phyloP scores from a whole-genome alignment of 2,888 invertebrate species.

The Sinhomidia bicolor region DNA sequence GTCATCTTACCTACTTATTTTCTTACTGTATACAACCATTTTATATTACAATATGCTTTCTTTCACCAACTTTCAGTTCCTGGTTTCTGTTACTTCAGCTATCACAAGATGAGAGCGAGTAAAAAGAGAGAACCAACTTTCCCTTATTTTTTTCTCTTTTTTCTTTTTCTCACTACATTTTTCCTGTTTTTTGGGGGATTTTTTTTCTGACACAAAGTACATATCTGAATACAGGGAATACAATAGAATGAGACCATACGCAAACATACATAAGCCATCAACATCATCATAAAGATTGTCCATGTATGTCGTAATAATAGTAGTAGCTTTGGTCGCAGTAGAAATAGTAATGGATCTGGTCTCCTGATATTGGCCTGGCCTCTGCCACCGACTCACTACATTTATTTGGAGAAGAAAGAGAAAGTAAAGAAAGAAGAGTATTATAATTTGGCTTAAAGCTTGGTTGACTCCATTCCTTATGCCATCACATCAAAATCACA shows the following conservation, averaged over 20 bases:
- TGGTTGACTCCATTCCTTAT: conserved; percentile 44
- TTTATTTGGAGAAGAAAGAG: neutral
- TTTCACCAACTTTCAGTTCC: neutral
- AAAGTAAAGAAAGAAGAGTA: conserved; percentile 53
- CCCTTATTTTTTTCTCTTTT: neutral
- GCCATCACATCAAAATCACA: conserved; percentile 39
- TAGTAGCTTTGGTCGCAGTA: neutral
- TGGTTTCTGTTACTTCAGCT: neutral
- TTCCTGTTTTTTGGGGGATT: neutral
- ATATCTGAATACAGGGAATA: neutral
- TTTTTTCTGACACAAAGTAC: neutral
- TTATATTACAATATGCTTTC: conserved; percentile 13
- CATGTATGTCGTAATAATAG: neutral
- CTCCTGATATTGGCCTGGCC: conserved; percentile 18
- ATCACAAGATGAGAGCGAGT: neutral
- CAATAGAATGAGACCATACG: conserved; percentile 9
- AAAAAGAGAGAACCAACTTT: neutral
- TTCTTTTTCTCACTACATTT: no score
- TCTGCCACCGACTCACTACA: neutral
- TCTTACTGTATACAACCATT: neutral
- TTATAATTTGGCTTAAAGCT: conserved; percentile 47
- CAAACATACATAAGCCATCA: conserved; percentile 33
- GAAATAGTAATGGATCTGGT: conserved; percentile 38
- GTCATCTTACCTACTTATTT: neutral
- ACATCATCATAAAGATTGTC: conserved; percentile 18